Evolutionary conservation across 2,888 invertebrate genomes (phyloP).

Genomic region (Rhingia rostrata): DNA sequence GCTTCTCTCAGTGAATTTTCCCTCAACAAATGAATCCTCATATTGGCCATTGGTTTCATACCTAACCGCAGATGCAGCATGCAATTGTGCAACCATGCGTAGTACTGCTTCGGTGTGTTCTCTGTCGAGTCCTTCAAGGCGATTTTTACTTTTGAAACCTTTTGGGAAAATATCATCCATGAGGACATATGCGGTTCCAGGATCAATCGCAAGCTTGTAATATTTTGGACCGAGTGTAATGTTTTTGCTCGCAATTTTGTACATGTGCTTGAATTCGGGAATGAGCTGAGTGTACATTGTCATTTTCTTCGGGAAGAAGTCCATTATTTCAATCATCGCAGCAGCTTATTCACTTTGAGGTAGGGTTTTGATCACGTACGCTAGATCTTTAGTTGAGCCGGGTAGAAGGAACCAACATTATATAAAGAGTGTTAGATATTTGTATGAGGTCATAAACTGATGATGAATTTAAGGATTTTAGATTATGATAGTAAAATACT

Average conservation of each 20-base stretch:
- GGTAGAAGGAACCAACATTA: constrained; percentile 57
- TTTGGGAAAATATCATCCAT: constrained; percentile 79
- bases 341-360: constrained; percentile 74
- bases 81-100: constrained; percentile 78
- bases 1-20: constrained; percentile 73
- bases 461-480: background rate
- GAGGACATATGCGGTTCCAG: constrained; percentile 78
- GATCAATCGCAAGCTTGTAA: constrained; percentile 75
- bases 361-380: constrained; percentile 79
- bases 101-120: constrained; percentile 78
- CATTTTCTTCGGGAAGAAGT: constrained; percentile 80
- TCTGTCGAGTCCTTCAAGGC: constrained; percentile 78
- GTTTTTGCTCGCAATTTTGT: constrained; percentile 76
- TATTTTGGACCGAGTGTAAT: constrained; percentile 80
- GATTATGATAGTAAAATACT: background rate
- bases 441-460: background rate
- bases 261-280: constrained; percentile 79
- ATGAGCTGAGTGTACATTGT: constrained; percentile 79
- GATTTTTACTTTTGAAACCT: constrained; percentile 79
- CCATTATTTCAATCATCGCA: constrained; percentile 71
- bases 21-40: constrained; percentile 48
- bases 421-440: background rate
- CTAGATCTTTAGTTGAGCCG: constrained; percentile 71
- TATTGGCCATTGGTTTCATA: constrained; percentile 76
- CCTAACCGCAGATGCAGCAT: constrained; percentile 80